Conservation (phyloP, 2,113 vertebrate genomes). For the Calidris pygmaea region DNA sequence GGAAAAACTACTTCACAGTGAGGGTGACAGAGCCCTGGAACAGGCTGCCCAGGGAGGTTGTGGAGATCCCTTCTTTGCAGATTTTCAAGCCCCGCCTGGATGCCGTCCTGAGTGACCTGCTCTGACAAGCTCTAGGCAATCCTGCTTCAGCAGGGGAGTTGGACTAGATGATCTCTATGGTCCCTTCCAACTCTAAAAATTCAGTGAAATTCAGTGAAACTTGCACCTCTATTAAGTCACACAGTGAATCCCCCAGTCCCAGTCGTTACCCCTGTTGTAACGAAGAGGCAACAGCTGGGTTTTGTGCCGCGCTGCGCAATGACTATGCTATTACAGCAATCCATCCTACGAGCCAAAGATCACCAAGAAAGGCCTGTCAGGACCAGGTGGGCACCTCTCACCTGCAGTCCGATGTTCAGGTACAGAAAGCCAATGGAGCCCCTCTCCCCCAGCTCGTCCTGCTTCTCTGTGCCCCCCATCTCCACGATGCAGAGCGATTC, state of each 20-base stretch:
- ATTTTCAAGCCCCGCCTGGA: no score
- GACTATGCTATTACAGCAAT: not conserved
- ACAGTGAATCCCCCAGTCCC: not conserved
- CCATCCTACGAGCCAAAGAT: no score
- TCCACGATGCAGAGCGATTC: conserved; percentile 97
- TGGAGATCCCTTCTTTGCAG: no score
- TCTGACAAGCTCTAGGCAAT: no score
- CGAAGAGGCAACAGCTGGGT: not conserved
- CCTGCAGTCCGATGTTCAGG: conserved; percentile 97
- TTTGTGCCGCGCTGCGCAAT: fast-evolving
- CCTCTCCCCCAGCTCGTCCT: conserved; percentile 94
- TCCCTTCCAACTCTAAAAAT: no score
- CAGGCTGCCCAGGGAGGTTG: no score
- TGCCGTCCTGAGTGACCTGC: no score
- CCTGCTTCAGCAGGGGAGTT: no score
- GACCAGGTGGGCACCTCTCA: conserved; percentile 55
- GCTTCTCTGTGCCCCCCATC: conserved; percentile 97
- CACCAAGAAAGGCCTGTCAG: not conserved
- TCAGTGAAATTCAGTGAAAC: not conserved
- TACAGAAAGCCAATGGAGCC: conserved; percentile 96
- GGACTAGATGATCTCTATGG: no score
- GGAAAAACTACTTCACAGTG: no score
- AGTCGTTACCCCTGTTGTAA: not conserved
- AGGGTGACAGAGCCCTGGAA: no score
- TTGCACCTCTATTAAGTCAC: not conserved